phyloP scores from a whole-genome alignment of 2,888 invertebrate species.

The Cynaeus angustus region DNA sequence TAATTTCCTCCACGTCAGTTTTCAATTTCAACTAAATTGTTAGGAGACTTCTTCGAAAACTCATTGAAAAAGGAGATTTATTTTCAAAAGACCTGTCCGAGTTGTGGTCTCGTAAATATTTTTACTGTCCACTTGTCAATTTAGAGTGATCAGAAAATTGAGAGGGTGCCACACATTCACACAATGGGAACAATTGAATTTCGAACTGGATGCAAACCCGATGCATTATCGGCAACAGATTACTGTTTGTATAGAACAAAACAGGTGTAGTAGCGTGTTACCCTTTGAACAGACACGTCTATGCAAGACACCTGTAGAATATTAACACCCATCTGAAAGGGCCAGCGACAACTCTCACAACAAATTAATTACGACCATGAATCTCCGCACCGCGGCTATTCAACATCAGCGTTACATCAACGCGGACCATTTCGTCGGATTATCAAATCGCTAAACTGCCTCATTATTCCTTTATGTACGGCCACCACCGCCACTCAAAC shows the following conservation, averaged over 20 bases:
- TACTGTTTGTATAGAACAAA: slow-evolving; percentile 69
- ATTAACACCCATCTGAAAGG: slow-evolving; percentile 66
- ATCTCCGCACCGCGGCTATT: slow-evolving; percentile 22
- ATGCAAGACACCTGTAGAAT: slow-evolving; percentile 68
- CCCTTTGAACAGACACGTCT: slow-evolving; percentile 65
- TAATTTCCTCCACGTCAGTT: slow-evolving; percentile 39
- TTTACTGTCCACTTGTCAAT: slow-evolving; percentile 64
- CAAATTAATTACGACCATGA: slow-evolving; percentile 46
- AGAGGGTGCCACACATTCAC: slow-evolving; percentile 63
- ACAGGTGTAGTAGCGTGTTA: slow-evolving; percentile 68
- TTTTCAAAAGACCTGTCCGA: slow-evolving; percentile 44
- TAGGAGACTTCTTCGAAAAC: slow-evolving; percentile 38
- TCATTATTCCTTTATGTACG: slow-evolving; percentile 22
- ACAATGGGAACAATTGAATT: slow-evolving; percentile 69
- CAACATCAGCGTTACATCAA: slow-evolving; percentile 13
- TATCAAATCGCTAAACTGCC: slow-evolving; percentile 24
- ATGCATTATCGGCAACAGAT: slow-evolving; percentile 68
- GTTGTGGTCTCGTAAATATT: slow-evolving; percentile 60
- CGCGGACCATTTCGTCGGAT: slow-evolving; percentile 18
- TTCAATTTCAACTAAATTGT: slow-evolving; percentile 31
- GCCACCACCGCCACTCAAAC: slow-evolving; percentile 1
- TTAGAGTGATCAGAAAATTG: slow-evolving; percentile 64
- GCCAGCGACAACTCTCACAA: slow-evolving; percentile 51
- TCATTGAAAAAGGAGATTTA: slow-evolving; percentile 52
- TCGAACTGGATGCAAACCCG: slow-evolving; percentile 66